phyloP scores from a whole-genome alignment of 2,797 vertebrate species.

The Cheirogaleus major region DNA sequence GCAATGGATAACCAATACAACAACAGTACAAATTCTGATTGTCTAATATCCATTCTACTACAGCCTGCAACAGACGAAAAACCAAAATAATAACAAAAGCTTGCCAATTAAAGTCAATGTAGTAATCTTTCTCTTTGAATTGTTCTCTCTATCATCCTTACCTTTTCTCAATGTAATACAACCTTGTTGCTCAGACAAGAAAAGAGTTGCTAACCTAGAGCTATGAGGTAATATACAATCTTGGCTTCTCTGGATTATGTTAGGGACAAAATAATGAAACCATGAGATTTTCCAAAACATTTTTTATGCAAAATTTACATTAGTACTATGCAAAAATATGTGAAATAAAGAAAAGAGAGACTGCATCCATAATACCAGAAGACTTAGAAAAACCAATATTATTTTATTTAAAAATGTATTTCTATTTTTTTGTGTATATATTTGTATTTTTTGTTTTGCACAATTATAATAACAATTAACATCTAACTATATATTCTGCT shows the following conservation, averaged over 20 bases:
- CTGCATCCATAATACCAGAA: neutral
- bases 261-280: neutral
- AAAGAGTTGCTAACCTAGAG: neutral
- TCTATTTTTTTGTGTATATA: neutral
- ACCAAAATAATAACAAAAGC: neutral
- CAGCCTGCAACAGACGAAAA: neutral
- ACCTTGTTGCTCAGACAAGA: neutral
- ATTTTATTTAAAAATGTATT: neutral
- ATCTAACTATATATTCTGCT: neutral
- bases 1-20: neutral
- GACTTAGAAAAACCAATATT: neutral
- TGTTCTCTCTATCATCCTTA: neutral
- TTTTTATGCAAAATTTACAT: neutral
- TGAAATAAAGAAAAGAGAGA: neutral
- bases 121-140: neutral
- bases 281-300: neutral
- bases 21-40: neutral
- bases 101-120: neutral
- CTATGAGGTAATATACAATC: neutral
- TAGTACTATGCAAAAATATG: neutral
- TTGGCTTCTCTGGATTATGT: neutral
- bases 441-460: neutral
- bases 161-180: neutral
- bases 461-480: neutral
- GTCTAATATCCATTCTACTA: neutral